These are phyloP conservation scores for Pterocles gutturalis DNA, from an alignment of 2,113 vertebrate genomes.

Conservation along the genomic window DNA sequence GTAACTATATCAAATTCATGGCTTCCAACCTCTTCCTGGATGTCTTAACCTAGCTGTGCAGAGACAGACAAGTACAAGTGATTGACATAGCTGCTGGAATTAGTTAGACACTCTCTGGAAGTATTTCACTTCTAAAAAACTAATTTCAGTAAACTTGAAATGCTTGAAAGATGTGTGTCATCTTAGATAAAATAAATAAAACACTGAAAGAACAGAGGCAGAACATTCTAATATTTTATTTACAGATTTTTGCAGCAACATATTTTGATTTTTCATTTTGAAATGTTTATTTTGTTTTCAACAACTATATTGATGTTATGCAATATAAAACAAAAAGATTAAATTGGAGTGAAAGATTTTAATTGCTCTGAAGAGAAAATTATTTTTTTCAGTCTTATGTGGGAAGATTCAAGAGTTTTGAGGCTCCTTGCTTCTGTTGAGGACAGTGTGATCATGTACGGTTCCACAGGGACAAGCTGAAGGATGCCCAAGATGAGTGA, in stretches of 20 bases:
- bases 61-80: not conserved
- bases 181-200: not conserved
- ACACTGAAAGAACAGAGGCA: not conserved
- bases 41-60: not conserved
- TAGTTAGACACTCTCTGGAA: not conserved
- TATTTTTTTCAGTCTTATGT: not conserved
- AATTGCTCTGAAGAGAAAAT: not conserved
- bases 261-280: not conserved
- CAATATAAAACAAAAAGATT: not conserved
- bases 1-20: not conserved
- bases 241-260: not conserved
- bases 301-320: not conserved
- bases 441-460: rapidly evolving
- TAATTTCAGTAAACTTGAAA: not conserved
- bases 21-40: not conserved
- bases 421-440: not conserved
- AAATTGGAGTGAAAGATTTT: not conserved
- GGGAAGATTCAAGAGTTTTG: not conserved
- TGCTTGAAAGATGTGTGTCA: not conserved
- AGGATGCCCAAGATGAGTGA: not conserved
- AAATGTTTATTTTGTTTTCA: not conserved
- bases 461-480: not conserved
- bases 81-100: not conserved
- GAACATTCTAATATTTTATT: not conserved
- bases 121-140: not conserved